A percentile compares a stretch with the other conserved stretches of the same genome.
phyloP scores from a whole-genome alignment of 2,797 vertebrate genomes.

The Buphagus erythrorhynchus region DNA sequence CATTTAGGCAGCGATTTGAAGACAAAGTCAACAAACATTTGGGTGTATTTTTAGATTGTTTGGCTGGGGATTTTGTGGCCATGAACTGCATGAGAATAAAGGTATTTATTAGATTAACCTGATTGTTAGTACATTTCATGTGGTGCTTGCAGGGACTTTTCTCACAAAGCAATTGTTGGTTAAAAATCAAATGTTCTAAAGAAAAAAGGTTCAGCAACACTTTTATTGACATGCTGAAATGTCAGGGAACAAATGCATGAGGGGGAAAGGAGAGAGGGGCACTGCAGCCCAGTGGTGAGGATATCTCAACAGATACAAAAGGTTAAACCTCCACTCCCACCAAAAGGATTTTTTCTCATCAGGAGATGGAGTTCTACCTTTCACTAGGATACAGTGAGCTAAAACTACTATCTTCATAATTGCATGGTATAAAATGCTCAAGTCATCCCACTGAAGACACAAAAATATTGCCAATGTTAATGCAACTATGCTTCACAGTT shows the following conservation, averaged over 20 bases:
- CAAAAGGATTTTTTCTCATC: neutral
- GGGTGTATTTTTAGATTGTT: neutral
- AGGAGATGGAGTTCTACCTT: neutral
- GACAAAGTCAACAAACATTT: constrained; percentile 12
- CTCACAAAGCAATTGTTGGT: neutral
- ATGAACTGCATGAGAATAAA: neutral
- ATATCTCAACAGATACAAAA: neutral
- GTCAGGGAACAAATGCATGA: neutral
- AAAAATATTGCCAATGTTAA: constrained; percentile 42
- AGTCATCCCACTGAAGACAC: neutral
- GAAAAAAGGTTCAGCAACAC: neutral
- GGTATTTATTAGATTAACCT: constrained; percentile 11
- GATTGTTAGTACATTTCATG: neutral
- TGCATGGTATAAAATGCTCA: neutral
- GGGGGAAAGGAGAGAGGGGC: neutral
- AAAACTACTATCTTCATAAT: neutral
- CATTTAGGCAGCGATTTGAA: neutral
- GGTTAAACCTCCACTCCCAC: neutral
- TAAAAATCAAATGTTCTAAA: constrained; percentile 19
- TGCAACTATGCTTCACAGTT: constrained; percentile 29
- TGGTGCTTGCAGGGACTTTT: neutral
- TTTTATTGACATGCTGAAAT: neutral
- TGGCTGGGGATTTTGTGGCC: neutral
- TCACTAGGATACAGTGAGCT: neutral
- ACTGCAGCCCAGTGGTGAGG: neutral